phyloP scores from a whole-genome alignment of 2,797 vertebrate genomes.

The Enteromius argenteus region DNA sequence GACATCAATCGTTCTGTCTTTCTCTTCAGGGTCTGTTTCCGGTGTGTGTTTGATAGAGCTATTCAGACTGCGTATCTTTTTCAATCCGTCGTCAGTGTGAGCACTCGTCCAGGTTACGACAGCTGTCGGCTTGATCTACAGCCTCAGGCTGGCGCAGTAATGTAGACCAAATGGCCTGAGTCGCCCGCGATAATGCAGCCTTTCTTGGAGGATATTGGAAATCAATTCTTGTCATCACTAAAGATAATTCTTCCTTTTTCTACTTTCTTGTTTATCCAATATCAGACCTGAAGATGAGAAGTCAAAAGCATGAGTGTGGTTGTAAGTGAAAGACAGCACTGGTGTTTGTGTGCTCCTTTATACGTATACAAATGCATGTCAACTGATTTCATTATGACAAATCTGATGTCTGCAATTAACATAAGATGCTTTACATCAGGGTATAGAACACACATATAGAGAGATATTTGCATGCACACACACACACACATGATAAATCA shows the following conservation, averaged over 20 bases:
- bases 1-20: constrained; percentile 26
- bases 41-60: constrained; percentile 47
- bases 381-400: background rate
- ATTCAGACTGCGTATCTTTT: constrained; percentile 70
- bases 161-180: constrained; percentile 90
- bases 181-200: constrained; percentile 88
- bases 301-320: constrained; percentile 63
- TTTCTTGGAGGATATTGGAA: constrained; percentile 93
- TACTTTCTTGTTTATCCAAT: constrained; percentile 19
- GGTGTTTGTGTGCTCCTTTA: background rate
- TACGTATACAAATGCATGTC: background rate
- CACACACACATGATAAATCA: constrained; percentile 29
- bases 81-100: constrained; percentile 75
- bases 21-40: constrained; percentile 55
- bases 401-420: background rate
- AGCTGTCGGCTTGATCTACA: constrained; percentile 89
- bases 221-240: constrained; percentile 94
- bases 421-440: background rate
- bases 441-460: constrained; percentile 4
- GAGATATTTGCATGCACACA: constrained; percentile 5
- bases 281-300: constrained; percentile 77
- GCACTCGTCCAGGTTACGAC: constrained; percentile 78
- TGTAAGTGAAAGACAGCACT: background rate
- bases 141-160: constrained; percentile 79
- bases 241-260: constrained; percentile 83